These are phyloP conservation scores for Ditylenchus dipsaci DNA, from an alignment of 1,140 invertebrate genomes.

Conservation along the genomic window DNA sequence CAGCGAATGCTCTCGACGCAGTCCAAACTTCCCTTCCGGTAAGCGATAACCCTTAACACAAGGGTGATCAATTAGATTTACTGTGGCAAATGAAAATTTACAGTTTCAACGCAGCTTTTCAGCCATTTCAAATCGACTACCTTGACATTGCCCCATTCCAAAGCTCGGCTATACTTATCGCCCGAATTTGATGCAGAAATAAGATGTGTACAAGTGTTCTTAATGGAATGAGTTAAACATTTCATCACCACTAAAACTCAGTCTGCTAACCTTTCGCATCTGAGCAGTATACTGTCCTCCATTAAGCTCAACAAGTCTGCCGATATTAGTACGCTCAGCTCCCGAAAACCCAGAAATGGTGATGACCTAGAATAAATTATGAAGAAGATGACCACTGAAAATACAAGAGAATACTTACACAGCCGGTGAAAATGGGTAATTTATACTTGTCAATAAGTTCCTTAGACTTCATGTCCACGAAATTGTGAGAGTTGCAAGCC, in stretches of 20 bases:
- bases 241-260: too few species aligned
- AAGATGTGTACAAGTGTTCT: neutral
- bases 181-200: constrained; percentile 1
- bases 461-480: neutral
- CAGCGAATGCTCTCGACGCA: neutral
- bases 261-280: neutral
- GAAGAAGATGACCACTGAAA: neutral
- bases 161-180: neutral
- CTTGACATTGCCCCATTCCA: neutral
- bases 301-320: neutral
- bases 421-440: neutral
- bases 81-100: neutral
- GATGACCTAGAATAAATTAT: neutral
- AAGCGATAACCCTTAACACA: neutral
- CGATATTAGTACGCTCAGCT: neutral
- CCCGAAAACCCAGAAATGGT: neutral
- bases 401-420: neutral
- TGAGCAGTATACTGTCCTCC: neutral
- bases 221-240: too few species aligned
- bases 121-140: neutral
- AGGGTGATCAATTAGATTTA: too few species aligned
- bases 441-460: neutral
- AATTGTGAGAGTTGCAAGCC: neutral
- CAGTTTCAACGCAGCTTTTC: neutral
- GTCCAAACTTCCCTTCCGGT: neutral